Evolutionary conservation across 1,140 invertebrate species (phyloP), one percentile per base, ranked within the genome.

Genomic region (Scaptomyza hsui): DNA sequence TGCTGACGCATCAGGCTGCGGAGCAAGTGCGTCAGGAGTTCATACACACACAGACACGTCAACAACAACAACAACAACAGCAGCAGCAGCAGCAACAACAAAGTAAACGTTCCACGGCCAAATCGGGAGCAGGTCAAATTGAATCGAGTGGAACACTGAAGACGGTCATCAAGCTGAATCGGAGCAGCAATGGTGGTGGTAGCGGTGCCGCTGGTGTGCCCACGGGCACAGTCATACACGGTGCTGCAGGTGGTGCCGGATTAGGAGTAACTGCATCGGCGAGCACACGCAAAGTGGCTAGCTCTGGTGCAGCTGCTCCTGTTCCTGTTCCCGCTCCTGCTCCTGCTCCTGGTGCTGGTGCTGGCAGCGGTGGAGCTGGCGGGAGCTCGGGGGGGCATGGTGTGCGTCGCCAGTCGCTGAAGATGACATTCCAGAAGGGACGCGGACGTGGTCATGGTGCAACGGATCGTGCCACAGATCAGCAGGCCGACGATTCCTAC

Each of bases 401-500:
- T 93, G 32, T 80, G 1, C 83, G 89, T 13, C 93, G 95, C 41
- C 95, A 94, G 62, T 94, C 95, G 0, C 89, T 96, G 45, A 96
- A 96, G 82, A 95, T 96, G 95, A 95, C 96, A 45, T 94, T 96
- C 85, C 95, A 96, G 86, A 95, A 96, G 82, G 94, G 94, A 57
- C 94, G 94, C 59, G 92, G 92, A 1, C 92, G 94, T 10, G 93
- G 93, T 4, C 93, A 93, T 52, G 92, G 92, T 12, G 93, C 94
- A 71, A 82, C 83, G 0, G 92, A 92, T 56, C 92, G 92, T 53
- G 92, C 92, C 24, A 79, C 92, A 5, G 90, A 89, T 61, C 92
- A 92, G 15, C 93, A 85, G 41, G 94, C 93, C 24, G 93, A 94
- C 41, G 94, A 94, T 64, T 93, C 94, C 15, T 94, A 94, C 81